Evolutionary conservation across 2,113 vertebrate species (phyloP).

Genomic region (Coreoperca whiteheadi): DNA sequence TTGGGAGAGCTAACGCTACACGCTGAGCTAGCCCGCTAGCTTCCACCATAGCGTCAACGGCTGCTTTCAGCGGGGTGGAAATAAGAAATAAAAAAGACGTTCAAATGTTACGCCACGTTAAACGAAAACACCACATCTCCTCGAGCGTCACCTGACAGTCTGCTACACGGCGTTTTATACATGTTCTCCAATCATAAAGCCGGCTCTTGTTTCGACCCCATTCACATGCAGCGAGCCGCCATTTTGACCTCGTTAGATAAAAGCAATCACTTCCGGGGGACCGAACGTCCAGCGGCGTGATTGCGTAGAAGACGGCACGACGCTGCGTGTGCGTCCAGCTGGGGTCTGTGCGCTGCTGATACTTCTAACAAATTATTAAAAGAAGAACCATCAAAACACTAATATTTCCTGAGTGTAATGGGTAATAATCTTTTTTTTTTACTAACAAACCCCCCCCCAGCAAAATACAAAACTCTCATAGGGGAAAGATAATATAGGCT

Average conservation of each 20-base stretch:
- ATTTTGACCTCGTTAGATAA: constrained; percentile 74
- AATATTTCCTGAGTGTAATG: neutral
- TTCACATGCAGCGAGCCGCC: constrained; percentile 80
- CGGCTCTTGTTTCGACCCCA: constrained; percentile 62
- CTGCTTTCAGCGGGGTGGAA: fast-evolving
- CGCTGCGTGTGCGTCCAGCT: too few species aligned
- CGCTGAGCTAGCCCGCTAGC: constrained; percentile 61
- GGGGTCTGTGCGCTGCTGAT: neutral
- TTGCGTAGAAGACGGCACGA: too few species aligned
- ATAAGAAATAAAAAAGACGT: neutral
- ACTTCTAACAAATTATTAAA: neutral
- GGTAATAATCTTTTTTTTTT: too few species aligned
- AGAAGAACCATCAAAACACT: neutral
- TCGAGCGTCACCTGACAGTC: constrained; percentile 75
- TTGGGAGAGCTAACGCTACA: neutral
- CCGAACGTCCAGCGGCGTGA: neutral
- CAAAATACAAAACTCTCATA: too few species aligned
- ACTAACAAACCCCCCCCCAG: too few species aligned
- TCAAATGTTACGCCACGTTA: fast-evolving
- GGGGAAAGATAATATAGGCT: too few species aligned
- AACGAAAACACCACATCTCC: fast-evolving
- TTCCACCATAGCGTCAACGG: neutral
- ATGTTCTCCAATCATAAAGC: constrained; percentile 72
- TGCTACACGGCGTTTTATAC: constrained; percentile 82
- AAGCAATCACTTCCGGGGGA: constrained; percentile 71